These are phyloP conservation scores for Petromus typicus DNA, from an alignment of 2,113 vertebrate genomes.

Conservation along the genomic window DNA sequence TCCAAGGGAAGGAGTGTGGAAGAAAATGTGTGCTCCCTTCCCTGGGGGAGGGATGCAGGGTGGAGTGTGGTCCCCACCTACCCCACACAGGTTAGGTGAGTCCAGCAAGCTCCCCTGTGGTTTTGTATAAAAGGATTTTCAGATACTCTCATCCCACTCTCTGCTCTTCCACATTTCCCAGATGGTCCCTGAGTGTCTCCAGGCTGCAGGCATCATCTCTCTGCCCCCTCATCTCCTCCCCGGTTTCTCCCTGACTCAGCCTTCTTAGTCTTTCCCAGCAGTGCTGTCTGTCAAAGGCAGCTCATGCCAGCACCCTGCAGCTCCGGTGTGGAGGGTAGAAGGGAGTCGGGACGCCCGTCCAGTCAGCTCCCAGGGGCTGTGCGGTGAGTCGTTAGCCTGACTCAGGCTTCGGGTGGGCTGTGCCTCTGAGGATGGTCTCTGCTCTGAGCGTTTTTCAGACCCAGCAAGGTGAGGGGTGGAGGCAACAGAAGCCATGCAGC, in stretches of 20 bases:
- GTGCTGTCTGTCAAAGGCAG: conserved; percentile 31
- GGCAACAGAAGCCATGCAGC: neutral
- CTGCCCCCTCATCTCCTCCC: conserved; percentile 65
- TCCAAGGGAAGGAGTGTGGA: neutral
- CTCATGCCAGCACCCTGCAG: no score
- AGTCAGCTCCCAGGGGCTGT: neutral
- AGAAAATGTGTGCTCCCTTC: neutral
- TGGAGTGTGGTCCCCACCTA: neutral
- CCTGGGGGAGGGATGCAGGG: neutral
- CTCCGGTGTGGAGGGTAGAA: no score
- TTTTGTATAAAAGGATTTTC: conserved; percentile 18
- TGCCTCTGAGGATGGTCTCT: neutral
- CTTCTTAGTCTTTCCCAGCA: conserved; percentile 28
- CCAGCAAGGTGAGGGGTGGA: neutral
- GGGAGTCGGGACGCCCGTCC: neutral
- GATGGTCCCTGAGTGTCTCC: conserved; percentile 4
- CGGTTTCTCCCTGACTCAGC: conserved; percentile 53
- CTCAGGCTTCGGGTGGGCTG: neutral
- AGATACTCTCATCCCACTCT: conserved; percentile 10
- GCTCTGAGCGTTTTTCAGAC: neutral
- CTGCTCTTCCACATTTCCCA: conserved; percentile 68
- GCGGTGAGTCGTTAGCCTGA: neutral
- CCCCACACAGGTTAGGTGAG: neutral
- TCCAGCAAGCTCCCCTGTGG: neutral
- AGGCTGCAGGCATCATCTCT: neutral